Conservation (phyloP, 2,888 invertebrate genomes). For the Rotaria magnacalcarata region DNA sequence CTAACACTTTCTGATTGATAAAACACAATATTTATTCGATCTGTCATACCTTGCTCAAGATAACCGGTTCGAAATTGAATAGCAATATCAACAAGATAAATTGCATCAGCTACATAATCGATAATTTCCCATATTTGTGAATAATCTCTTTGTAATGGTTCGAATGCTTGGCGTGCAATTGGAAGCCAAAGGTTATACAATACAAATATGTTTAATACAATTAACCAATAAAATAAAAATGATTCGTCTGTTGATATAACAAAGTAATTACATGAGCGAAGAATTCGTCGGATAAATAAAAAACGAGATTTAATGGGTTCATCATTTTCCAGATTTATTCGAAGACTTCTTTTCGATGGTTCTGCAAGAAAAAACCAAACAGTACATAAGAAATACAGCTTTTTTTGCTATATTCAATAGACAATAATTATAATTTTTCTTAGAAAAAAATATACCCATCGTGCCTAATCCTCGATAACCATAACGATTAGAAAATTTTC, state of each 20-base stretch:
- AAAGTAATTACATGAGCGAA: slow-evolving; percentile 42
- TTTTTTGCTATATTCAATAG: not conserved
- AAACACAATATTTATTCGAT: no score
- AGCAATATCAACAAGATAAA: slow-evolving; percentile 79
- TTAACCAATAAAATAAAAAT: slow-evolving; percentile 90
- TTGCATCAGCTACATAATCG: slow-evolving; percentile 66
- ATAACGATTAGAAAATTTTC: not conserved
- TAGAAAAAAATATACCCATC: not conserved
- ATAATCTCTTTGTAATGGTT: slow-evolving; percentile 71
- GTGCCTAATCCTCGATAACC: slow-evolving; percentile 12
- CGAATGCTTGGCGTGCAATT: slow-evolving; percentile 87
- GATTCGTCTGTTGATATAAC: slow-evolving; percentile 92
- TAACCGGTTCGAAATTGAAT: slow-evolving; percentile 90
- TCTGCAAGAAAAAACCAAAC: not conserved
- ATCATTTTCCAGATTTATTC: slow-evolving; percentile 14
- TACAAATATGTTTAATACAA: slow-evolving; percentile 79
- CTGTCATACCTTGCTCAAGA: slow-evolving; percentile 72
- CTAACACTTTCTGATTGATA: no score
- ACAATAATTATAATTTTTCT: not conserved
- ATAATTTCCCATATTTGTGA: slow-evolving; percentile 46
- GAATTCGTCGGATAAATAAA: slow-evolving; percentile 30
- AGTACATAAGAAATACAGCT: not conserved
- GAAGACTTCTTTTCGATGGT: slow-evolving; percentile 5
- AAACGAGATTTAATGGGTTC: slow-evolving; percentile 24
- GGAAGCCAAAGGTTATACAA: slow-evolving; percentile 91